Evolutionary conservation across 2,888 invertebrate species (phyloP).

Genomic region (Drosophila birchii): DNA sequence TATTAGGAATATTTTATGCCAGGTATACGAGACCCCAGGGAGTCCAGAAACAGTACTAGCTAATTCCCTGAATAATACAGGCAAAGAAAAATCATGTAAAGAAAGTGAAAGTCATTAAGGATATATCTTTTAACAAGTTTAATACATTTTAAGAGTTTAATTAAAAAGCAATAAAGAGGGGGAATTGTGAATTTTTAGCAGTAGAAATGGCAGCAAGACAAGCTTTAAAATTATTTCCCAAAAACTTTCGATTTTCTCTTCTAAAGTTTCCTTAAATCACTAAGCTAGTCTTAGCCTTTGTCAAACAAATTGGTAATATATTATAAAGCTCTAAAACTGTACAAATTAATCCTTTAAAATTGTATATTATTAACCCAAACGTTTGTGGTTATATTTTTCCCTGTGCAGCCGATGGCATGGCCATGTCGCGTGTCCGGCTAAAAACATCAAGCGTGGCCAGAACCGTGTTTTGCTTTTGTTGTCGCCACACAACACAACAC

Average conservation of each 20-base stretch:
- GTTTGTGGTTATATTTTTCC: slow-evolving; percentile 5
- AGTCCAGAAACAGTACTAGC: slow-evolving; percentile 28
- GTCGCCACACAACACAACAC: slow-evolving; percentile 27
- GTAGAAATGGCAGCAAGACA: neutral
- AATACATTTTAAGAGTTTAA: neutral
- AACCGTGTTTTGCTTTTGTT: slow-evolving; percentile 59
- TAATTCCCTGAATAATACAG: neutral
- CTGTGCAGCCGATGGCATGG: slow-evolving; percentile 43
- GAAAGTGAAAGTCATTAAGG: too few species aligned
- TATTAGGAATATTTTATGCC: slow-evolving; percentile 79
- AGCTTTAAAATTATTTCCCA: neutral
- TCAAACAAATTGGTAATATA: neutral
- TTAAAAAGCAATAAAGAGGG: too few species aligned
- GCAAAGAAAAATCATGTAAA: neutral
- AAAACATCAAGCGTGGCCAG: slow-evolving; percentile 46
- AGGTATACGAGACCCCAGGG: slow-evolving; percentile 64
- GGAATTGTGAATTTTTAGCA: too few species aligned
- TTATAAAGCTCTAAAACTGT: neutral
- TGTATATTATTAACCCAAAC: neutral
- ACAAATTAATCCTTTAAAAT: neutral
- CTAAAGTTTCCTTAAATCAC: neutral
- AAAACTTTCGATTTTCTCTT: neutral
- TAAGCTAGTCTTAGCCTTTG: neutral
- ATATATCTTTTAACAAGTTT: too few species aligned
- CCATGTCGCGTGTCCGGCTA: slow-evolving; percentile 71